Percentiles rank a stretch among this genome's conserved stretches.
Conservation (phyloP, 2,888 invertebrate genomes). For the Acanthosepion lycidas region DNA sequence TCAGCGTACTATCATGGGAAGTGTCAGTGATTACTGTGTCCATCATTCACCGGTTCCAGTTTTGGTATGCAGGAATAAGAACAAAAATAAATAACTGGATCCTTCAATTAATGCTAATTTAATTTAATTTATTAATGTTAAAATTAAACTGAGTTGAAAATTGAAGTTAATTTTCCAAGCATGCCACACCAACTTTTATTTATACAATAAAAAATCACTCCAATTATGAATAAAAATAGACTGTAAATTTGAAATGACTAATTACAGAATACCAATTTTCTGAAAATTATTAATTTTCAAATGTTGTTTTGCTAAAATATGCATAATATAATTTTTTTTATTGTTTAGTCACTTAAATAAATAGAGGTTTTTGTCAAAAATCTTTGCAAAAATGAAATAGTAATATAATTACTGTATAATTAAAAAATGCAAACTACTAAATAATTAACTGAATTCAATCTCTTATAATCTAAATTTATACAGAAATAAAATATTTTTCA, state of each 20-base stretch:
- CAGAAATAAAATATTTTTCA: neutral
- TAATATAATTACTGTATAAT: too few relatives aligned
- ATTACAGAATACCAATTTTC: neutral
- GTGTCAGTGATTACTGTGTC: conserved; percentile 44
- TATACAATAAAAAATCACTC: neutral
- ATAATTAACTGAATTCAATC: neutral
- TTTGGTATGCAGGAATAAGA: conserved; percentile 25
- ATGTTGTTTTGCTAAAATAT: neutral
- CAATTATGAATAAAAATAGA: neutral
- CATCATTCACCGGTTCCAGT: conserved; percentile 38
- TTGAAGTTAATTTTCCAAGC: neutral
- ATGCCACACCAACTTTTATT: neutral
- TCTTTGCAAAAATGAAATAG: neutral
- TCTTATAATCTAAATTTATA: neutral
- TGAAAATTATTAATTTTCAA: neutral
- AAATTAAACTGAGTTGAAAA: neutral
- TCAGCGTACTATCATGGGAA: conserved; percentile 42
- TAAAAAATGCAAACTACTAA: neutral
- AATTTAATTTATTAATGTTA: neutral
- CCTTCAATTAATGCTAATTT: neutral
- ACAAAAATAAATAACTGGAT: neutral
- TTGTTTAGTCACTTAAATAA: neutral
- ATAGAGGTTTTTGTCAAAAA: neutral
- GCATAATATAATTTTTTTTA: neutral
- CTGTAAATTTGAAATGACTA: neutral